Conservation (phyloP, 2,888 invertebrate species). For the Cantharis lateralis region DNA sequence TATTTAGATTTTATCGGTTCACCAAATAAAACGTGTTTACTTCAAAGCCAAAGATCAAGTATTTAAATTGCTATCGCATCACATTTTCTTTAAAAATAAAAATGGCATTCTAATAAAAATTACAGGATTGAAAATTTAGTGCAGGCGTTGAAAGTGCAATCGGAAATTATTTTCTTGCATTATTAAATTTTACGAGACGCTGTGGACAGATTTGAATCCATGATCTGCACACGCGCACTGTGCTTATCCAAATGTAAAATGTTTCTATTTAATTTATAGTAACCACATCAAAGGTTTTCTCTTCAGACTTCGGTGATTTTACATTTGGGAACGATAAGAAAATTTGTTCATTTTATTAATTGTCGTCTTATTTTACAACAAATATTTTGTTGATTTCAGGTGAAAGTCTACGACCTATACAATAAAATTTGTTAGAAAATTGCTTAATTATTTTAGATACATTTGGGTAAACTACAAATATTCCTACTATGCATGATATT, state of each 20-base stretch:
- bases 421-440: not conserved
- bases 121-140: not conserved
- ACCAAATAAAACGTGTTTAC: conserved; percentile 5
- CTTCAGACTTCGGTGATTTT: not conserved
- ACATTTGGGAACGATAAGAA: not conserved
- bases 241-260: not conserved
- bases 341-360: not conserved
- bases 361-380: not conserved
- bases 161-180: not conserved
- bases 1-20: conserved; percentile 4
- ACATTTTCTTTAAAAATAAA: not conserved
- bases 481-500: no score
- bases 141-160: not conserved
- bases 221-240: not conserved
- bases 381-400: not conserved
- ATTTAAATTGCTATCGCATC: conserved; percentile 2
- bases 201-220: not conserved
- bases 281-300: not conserved
- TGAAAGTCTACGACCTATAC: not conserved
- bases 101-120: not conserved
- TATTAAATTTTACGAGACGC: not conserved
- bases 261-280: not conserved
- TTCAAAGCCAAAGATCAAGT: conserved; percentile 1
- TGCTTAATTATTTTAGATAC: no score
- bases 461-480: no score